A percentile compares a stretch with the other conserved stretches of the same genome.
Conservation (phyloP, 1,140 invertebrate species). For the Trichoplusia ni region DNA sequence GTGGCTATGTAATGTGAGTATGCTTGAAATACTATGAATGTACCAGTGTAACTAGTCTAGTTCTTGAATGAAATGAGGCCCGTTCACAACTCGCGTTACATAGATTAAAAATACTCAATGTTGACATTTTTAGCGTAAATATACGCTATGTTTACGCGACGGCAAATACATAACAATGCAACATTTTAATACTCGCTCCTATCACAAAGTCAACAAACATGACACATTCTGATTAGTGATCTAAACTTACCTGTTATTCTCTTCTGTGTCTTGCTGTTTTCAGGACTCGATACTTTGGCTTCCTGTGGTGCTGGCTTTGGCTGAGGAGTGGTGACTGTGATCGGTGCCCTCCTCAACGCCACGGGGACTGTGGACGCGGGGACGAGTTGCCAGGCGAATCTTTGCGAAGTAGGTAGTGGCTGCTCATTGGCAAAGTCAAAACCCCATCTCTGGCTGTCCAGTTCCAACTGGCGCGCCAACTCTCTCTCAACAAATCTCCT, state of each 20-base stretch:
- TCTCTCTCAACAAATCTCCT: slow-evolving; percentile 72
- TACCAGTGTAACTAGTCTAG: neutral
- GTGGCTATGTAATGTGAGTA: neutral
- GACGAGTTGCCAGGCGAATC: slow-evolving; percentile 75
- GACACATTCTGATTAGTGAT: neutral
- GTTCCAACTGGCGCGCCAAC: slow-evolving; percentile 65
- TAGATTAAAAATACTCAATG: slow-evolving; percentile 15
- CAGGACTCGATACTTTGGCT: slow-evolving; percentile 66
- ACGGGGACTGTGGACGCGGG: slow-evolving; percentile 65
- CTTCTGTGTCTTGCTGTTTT: slow-evolving; percentile 73
- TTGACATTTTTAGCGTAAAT: slow-evolving; percentile 16
- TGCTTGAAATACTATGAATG: neutral
- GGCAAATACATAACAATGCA: slow-evolving; percentile 14
- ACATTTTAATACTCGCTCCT: neutral
- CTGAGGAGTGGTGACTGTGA: slow-evolving; percentile 62
- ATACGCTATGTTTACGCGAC: slow-evolving; percentile 27
- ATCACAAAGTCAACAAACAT: slow-evolving; percentile 7
- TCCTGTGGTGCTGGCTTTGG: slow-evolving; percentile 57
- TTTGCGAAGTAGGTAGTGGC: slow-evolving; percentile 69
- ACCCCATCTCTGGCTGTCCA: slow-evolving; percentile 75
- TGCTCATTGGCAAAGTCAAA: slow-evolving; percentile 77
- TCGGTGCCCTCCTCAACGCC: slow-evolving; percentile 68
- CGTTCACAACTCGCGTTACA: neutral
- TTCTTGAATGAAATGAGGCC: slow-evolving; percentile 11
- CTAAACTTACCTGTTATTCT: slow-evolving; percentile 78